Conservation (phyloP, 1,140 invertebrate species). For the Bilobella aurantiaca region DNA sequence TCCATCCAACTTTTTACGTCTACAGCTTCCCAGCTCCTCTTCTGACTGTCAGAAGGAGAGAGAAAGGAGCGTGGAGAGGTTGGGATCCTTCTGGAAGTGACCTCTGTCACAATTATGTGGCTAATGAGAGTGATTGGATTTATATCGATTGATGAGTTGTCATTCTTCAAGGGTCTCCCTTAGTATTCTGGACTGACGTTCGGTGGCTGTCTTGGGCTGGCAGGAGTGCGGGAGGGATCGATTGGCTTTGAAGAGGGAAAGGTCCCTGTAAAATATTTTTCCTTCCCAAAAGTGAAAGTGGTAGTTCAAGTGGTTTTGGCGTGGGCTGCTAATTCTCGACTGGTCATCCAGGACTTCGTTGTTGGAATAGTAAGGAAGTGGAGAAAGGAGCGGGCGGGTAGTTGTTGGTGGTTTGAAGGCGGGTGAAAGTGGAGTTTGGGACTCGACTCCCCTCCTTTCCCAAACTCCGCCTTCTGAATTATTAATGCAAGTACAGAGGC, state of each 20-base stretch:
- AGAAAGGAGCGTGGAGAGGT: no score
- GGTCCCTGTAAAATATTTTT: not conserved
- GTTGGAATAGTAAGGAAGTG: not conserved
- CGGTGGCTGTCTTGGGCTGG: no score
- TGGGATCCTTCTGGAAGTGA: no score
- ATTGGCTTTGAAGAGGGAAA: not conserved
- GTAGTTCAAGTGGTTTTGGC: conserved; percentile 6
- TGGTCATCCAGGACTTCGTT: not conserved
- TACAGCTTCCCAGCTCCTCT: no score
- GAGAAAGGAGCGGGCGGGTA: not conserved
- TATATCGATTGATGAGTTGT: not conserved
- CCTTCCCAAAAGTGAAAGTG: not conserved
- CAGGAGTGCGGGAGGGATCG: no score
- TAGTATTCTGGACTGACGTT: no score
- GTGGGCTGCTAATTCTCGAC: not conserved
- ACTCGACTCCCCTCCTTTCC: conserved; percentile 29
- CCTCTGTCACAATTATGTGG: not conserved
- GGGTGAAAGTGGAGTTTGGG: conserved; percentile 15
- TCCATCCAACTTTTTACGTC: no score
- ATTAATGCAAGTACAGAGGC: conserved; percentile 33
- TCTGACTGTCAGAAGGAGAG: no score
- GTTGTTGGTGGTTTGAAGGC: not conserved
- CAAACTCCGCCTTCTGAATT: conserved; percentile 34
- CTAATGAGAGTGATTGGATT: conserved; percentile 1
- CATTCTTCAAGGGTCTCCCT: no score